phyloP scores from a whole-genome alignment of 1,140 invertebrate species.

The Diorhabda sublineata region DNA sequence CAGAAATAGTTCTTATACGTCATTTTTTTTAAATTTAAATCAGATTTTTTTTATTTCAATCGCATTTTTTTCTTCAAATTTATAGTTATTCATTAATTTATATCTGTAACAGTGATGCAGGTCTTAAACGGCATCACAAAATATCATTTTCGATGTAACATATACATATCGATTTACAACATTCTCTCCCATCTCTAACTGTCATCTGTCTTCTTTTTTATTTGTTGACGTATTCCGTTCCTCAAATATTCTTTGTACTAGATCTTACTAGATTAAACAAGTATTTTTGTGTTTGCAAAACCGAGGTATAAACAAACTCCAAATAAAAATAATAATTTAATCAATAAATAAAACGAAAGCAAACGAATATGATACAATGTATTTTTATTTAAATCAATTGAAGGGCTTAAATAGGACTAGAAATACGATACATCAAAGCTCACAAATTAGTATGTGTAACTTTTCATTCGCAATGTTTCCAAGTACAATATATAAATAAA shows the following conservation, averaged over 20 bases:
- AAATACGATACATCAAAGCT: conserved; percentile 12
- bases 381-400: conserved; percentile 19
- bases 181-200: too few relatives aligned
- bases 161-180: too few relatives aligned
- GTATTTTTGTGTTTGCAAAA: too few relatives aligned
- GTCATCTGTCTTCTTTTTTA: too few relatives aligned
- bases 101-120: too few relatives aligned
- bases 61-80: background rate
- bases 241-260: too few relatives aligned
- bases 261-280: too few relatives aligned
- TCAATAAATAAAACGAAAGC: conserved; percentile 16
- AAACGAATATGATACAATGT: conserved; percentile 14
- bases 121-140: too few relatives aligned
- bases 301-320: background rate
- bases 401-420: conserved; percentile 16
- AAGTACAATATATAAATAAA: conserved; percentile 21
- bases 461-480: conserved; percentile 10
- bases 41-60: too few relatives aligned
- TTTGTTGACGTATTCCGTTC: too few relatives aligned
- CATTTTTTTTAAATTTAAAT: background rate
- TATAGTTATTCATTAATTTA: background rate
- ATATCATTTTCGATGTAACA: too few relatives aligned
- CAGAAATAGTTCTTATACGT: background rate
- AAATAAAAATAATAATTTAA: conserved; percentile 9
- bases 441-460: conserved; percentile 2